Base-by-base conservation (phyloP, 2,797 vertebrate genomes). In the Alcedo atthis region DNA sequence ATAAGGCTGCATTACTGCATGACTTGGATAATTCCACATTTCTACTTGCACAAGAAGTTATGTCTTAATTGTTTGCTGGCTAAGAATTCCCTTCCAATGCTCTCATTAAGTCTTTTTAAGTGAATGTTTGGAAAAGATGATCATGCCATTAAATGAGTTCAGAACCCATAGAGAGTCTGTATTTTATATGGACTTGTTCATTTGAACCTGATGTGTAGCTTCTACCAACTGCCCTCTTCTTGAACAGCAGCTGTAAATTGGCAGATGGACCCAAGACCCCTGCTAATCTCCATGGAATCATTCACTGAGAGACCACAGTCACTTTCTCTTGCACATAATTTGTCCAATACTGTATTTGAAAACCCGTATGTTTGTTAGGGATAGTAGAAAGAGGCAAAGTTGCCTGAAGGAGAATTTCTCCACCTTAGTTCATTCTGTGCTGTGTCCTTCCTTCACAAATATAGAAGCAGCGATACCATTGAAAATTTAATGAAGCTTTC, bases 401-500 rank as follows among this genome's bases (percentile, higher is more conserved):
- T 92, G 69, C 59, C 66, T 77, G 80, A 86, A 95, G 89, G 87
- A 92, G 77, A 88, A 78, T 78, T 53, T 37, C 71, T 32, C 53
- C 42, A 66, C 20, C 79, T 83, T 15, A 17, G 71, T 78, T 21
- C n/a, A 54, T 80, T 89, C 46, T 85, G 1, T 33, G 48, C 58
- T 19, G 20, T 33, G 59, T 80, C 90, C 70, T 91, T 86, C 58
- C 81, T 58, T 66, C 73, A 37, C 89, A 86, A 93, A 94, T 96
- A 92, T 85, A 96, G 92, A 92, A 96, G 91, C 81, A 94, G 91
- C 90, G 94, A 18, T 92, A 83, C 81, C 95, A 97, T 94, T 97
- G 97, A 98, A 98, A 97, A 98, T 97, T 96, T 98, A 97, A 98
- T 98, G 97, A 97, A 78, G 90, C n/a, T 95, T 97, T 93, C 94